These are phyloP conservation scores for Flexamia atlantica DNA, from an alignment of 2,888 invertebrate genomes.

Conservation along the genomic window DNA sequence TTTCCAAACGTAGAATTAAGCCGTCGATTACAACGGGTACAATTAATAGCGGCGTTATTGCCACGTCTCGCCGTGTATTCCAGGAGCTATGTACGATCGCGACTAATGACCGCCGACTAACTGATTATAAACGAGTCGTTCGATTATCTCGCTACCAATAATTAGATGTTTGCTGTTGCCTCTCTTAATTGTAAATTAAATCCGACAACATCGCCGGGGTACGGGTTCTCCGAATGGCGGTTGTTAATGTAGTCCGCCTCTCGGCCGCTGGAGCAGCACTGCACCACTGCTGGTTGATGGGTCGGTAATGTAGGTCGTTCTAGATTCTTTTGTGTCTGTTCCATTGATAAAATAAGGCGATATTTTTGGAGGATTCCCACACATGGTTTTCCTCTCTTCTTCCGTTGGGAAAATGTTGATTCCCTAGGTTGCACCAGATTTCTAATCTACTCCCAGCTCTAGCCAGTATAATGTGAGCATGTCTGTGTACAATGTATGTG, in stretches of 20 bases:
- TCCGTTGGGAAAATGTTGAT: too few relatives aligned
- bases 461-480: too few relatives aligned
- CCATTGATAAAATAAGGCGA: too few relatives aligned
- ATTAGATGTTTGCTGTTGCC: slow-evolving; percentile 55
- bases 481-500: too few relatives aligned
- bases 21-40: slow-evolving; percentile 47
- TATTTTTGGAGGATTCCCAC: too few relatives aligned
- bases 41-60: slow-evolving; percentile 43
- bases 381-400: too few relatives aligned
- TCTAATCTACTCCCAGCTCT: too few relatives aligned
- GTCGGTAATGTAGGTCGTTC: slow-evolving; percentile 8
- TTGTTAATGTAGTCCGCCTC: neutral
- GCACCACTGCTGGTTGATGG: neutral
- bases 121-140: slow-evolving; percentile 52
- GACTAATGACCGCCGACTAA: slow-evolving; percentile 34
- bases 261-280: slow-evolving; percentile 16
- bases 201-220: neutral
- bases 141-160: slow-evolving; percentile 45
- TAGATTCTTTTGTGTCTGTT: too few relatives aligned
- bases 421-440: too few relatives aligned
- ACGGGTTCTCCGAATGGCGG: slow-evolving; percentile 4
- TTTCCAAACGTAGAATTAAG: slow-evolving; percentile 56
- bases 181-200: slow-evolving; percentile 49
- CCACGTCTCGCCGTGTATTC: slow-evolving; percentile 23
- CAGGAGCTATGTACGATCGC: slow-evolving; percentile 42